A percentile compares a stretch with the other conserved stretches of the same genome.
Evolutionary conservation across 2,888 invertebrate genomes (phyloP).

Genomic region (Melolontha melolontha): DNA sequence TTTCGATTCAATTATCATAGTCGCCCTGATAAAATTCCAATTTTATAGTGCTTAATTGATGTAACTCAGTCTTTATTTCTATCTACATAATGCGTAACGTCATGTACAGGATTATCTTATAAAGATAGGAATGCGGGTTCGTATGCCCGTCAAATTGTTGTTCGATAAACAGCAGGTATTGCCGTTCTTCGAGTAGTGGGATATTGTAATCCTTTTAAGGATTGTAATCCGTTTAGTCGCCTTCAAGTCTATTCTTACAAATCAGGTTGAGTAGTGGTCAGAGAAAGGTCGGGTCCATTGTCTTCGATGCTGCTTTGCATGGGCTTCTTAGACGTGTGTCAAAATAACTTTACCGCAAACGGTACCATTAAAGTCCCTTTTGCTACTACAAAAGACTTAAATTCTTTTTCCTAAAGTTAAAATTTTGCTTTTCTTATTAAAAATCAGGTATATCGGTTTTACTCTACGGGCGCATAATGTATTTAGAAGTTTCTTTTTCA

Average conservation of each 20-base stretch:
- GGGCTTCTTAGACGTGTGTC: constrained; percentile 48
- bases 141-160: constrained; percentile 39
- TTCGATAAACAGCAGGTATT: constrained; percentile 42
- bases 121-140: constrained; percentile 33
- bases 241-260: constrained; percentile 41
- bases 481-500: too few relatives aligned
- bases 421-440: constrained; percentile 19
- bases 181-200: constrained; percentile 38
- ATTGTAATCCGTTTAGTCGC: constrained; percentile 45
- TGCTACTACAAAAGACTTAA: constrained; percentile 31
- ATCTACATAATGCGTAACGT: constrained; percentile 11
- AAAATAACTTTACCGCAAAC: constrained; percentile 49
- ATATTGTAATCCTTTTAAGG: constrained; percentile 45
- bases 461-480: too few relatives aligned
- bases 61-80: constrained; percentile 16
- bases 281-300: constrained; percentile 44
- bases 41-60: constrained; percentile 1
- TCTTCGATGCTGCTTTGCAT: constrained; percentile 50
- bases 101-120: constrained; percentile 10
- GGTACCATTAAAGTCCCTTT: constrained; percentile 33
- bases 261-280: constrained; percentile 45
- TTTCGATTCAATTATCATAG: too few relatives aligned
- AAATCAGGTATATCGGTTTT: background rate
- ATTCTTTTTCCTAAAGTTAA: constrained; percentile 15
- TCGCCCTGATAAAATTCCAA: too few relatives aligned